These are phyloP conservation scores for Excalfactoria chinensis DNA, from an alignment of 2,113 vertebrate genomes.

Conservation along the genomic window DNA sequence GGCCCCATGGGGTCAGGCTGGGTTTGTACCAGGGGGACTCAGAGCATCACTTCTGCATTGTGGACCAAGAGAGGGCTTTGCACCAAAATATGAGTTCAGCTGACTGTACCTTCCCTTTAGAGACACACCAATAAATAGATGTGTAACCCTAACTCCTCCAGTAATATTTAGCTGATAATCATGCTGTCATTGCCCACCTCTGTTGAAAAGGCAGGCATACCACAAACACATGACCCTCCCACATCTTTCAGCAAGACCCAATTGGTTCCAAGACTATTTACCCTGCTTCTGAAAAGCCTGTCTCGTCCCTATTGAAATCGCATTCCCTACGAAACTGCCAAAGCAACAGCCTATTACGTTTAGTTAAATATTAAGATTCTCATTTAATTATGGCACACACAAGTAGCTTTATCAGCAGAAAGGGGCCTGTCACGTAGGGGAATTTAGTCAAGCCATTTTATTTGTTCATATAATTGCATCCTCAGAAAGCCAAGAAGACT, in stretches of 20 bases:
- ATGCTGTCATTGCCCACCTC: not conserved
- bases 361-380: conserved; percentile 82
- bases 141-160: not conserved
- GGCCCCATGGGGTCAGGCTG: not conserved
- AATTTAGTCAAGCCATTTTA: conserved; percentile 74
- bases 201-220: not conserved
- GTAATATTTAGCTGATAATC: not conserved
- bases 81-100: not conserved
- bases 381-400: conserved; percentile 82
- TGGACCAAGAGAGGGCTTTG: not conserved
- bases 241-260: not conserved
- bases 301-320: conserved; percentile 59
- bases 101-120: not conserved
- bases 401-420: conserved; percentile 84
- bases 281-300: conserved; percentile 47
- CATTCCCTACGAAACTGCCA: conserved; percentile 47
- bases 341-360: conserved; percentile 76
- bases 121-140: not conserved
- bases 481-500: conserved; percentile 72
- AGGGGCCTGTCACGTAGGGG: conserved; percentile 76
- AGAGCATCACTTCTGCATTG: not conserved
- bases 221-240: not conserved
- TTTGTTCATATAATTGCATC: conserved; percentile 86
- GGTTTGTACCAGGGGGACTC: not conserved
- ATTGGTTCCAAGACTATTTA: not conserved